Percentiles rank a stretch among this genome's conserved stretches.
phyloP scores from a whole-genome alignment of 1,140 invertebrate species.

The Camponotus floridanus region DNA sequence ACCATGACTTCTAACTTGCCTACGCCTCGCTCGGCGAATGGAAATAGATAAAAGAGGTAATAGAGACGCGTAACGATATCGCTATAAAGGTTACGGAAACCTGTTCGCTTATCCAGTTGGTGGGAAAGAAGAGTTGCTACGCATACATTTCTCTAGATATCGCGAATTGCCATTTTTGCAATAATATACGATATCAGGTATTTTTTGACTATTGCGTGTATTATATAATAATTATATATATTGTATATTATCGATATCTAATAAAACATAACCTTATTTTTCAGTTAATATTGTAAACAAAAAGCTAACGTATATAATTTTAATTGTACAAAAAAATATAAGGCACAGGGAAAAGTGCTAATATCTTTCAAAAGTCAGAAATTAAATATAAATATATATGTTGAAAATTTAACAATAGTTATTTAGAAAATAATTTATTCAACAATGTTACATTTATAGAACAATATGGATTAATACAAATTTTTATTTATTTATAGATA shows the following conservation, averaged over 20 bases:
- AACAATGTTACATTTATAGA: neutral
- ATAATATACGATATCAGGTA: neutral
- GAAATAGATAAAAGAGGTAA: conserved; percentile 79
- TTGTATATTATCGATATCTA: neutral
- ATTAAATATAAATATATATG: neutral
- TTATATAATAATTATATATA: too few relatives aligned
- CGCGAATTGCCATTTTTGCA: neutral
- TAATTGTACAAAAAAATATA: neutral
- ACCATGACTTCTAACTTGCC: conserved; percentile 79
- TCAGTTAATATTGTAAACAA: neutral
- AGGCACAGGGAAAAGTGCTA: neutral
- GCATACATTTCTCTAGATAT: neutral
- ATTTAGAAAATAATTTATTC: too few relatives aligned
- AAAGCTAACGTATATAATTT: neutral
- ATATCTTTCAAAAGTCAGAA: neutral
- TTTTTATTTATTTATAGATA: too few relatives aligned
- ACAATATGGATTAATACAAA: too few relatives aligned
- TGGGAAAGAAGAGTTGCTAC: neutral
- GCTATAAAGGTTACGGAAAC: conserved; percentile 79
- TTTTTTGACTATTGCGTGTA: neutral
- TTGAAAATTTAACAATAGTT: neutral
- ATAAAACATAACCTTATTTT: too few relatives aligned
- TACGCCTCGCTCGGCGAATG: conserved; percentile 79
- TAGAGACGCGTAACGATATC: conserved; percentile 78
- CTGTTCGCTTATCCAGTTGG: conserved; percentile 4